Base-by-base conservation (phyloP, 2,113 vertebrate species). In the Eulacestoma nigropectus region DNA sequence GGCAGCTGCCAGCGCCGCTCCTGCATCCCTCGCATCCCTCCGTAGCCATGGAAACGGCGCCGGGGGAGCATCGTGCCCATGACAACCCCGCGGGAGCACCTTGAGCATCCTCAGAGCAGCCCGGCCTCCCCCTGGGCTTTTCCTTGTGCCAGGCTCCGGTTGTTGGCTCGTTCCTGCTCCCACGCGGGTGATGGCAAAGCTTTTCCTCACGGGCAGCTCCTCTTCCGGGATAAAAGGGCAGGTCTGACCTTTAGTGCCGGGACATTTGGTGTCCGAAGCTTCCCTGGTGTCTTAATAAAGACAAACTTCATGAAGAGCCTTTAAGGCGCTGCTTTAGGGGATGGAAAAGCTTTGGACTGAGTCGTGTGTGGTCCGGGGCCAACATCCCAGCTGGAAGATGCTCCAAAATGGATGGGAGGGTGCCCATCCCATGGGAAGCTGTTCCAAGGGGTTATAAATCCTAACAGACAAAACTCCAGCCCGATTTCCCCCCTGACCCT, bases 401-500 rank as follows among this genome's bases (percentile, higher is more conserved):
- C 37, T 57, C 67, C 62, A 8, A 15, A 49, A 11, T 1, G 37
- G 52, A 5, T 9, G 29, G 33, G 22, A 77, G 69, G 30, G 4
- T 11, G 7, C 55, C 30, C 26, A 33, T 47, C 35, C 35, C 0
- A 0, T 0, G 2, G 67, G 22, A 70, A 74, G 16, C 4, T 32
- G 2, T n/a, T 87, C 29, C 56, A 12, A 30, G 2, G 13, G 22
- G 17, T 47, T 37, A 26, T 13, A 74, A 68, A 4, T 29, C 35
- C 53, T 9, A 30, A 27, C 2, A 41, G 69, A 42, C 44, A 37
- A 72, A 87, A 53, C 49, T 4, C 32, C 1, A 11, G 5, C 14
- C 12, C 0, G 0, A 0, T 56, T 84, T 41, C 7, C 16, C 23
- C 30, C 32, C 3, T 3, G 11, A 7, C 2, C 16, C 0, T 0